Base-by-base conservation (phyloP, 2,113 vertebrate species). In the Paraplagusia blochii region DNA sequence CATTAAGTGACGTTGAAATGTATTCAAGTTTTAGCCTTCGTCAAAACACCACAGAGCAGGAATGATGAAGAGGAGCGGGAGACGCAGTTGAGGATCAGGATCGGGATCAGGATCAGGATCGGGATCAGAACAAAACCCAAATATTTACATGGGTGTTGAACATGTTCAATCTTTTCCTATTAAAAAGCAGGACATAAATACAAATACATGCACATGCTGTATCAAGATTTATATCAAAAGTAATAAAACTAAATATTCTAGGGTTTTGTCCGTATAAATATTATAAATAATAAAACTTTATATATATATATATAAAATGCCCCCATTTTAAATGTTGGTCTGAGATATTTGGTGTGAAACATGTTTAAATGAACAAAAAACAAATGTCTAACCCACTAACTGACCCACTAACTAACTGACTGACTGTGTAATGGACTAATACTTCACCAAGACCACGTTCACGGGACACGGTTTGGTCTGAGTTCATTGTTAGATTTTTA, bases 291-390 rank as follows among this genome's bases (percentile, higher is more conserved):
- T 22, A 33, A 72, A 65, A 6, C 12, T 81, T 77, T 74, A 50
- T 79, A 86, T 85, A 88, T 85, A 88, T 74, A 50, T 79, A 86
- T 85, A 88, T 85, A 88, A 88, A 88, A 79, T 83, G 63, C 54
- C 65, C 22, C 70, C 39, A 16, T 54, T 13, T 33, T 72, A 9
- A 1, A 12, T 11, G 64, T 60, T 74, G 58, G 65, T 74, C 53
- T 58, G 60, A 52, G 51, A 66, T 43, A 38, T 74, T 44, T 61
- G 46, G 64, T 64, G 63, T 61, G 48, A 68, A 57, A 48, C 36
- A 61, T 43, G 46, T 49, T 63, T 44, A 38, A 71, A 38, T n/a
- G 29, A 15, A 3, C 34, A 59, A 16, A 43, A 62, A 64, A 53
- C 11, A 29, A 29, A 29, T 29, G 5, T 5, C 33, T 19, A 54